Evolutionary conservation across 2,888 invertebrate genomes (phyloP).

Genomic region (Pandemis heparana): DNA sequence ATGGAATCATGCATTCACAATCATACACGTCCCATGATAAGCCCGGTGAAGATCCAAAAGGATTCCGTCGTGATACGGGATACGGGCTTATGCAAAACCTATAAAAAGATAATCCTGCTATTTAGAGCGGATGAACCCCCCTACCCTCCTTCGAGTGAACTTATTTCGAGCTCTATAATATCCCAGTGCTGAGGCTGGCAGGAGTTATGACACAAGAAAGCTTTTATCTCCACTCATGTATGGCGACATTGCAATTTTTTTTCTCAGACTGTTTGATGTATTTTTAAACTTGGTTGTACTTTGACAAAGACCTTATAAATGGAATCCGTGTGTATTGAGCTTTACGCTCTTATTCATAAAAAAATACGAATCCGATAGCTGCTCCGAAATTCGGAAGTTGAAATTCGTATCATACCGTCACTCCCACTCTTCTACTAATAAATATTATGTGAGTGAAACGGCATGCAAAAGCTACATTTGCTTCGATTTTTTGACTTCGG

Average conservation of each 20-base stretch:
- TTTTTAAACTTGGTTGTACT: slow-evolving; percentile 36
- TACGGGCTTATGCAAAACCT: slow-evolving; percentile 37
- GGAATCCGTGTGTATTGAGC: background rate
- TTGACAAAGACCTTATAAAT: slow-evolving; percentile 42
- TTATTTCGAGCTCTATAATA: slow-evolving; percentile 53
- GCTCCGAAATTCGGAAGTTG: too few relatives aligned
- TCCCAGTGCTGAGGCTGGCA: slow-evolving; percentile 53
- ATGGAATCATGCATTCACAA: slow-evolving; percentile 9
- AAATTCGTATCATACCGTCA: too few relatives aligned
- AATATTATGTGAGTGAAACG: too few relatives aligned
- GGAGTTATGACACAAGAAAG: slow-evolving; percentile 70
- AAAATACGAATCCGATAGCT: too few relatives aligned
- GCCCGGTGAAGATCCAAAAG: slow-evolving; percentile 18
- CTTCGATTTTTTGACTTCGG: too few relatives aligned
- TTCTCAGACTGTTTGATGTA: slow-evolving; percentile 42
- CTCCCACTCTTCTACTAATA: too few relatives aligned
- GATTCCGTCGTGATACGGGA: slow-evolving; percentile 16
- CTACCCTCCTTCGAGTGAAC: slow-evolving; percentile 38
- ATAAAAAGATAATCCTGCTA: slow-evolving; percentile 38
- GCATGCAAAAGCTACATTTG: too few relatives aligned
- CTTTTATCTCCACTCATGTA: slow-evolving; percentile 66
- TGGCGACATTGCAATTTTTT: slow-evolving; percentile 45
- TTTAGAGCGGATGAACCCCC: slow-evolving; percentile 36
- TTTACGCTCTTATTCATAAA: too few relatives aligned
- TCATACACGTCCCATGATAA: background rate